Percentiles rank a stretch among this genome's conserved stretches.
These are phyloP conservation scores for Sipunculus nudus DNA, from an alignment of 2,888 invertebrate species.

Conservation along the genomic window DNA sequence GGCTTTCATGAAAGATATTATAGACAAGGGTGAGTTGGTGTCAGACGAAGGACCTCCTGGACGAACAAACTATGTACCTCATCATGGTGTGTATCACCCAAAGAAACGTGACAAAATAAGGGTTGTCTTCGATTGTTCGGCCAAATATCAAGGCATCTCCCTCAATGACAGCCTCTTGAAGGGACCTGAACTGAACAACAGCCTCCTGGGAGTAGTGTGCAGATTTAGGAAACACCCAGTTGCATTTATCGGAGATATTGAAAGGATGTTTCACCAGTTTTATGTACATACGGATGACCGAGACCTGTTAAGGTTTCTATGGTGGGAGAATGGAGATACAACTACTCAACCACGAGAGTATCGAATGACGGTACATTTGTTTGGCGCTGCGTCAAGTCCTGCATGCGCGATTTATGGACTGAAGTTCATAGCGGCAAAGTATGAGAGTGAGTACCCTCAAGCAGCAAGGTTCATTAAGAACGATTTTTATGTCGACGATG, in stretches of 20 bases:
- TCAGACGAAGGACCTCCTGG: not conserved
- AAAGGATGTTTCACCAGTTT: not conserved
- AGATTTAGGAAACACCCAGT: not conserved
- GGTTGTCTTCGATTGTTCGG: not conserved
- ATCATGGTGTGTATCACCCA: not conserved
- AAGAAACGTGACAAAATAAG: not conserved
- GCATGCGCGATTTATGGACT: constrained; percentile 2
- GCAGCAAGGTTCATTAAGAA: too few species aligned
- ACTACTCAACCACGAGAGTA: not conserved
- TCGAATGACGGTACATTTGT: not conserved
- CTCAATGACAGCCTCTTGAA: not conserved
- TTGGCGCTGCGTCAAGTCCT: not conserved
- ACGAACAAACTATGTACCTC: not conserved
- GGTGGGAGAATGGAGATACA: constrained; percentile 1
- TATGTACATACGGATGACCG: not conserved
- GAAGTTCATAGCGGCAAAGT: not conserved
- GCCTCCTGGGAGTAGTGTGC: not conserved
- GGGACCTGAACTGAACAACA: not conserved
- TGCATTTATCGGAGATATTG: not conserved
- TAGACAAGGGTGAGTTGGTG: not conserved
- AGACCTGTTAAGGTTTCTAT: not conserved
- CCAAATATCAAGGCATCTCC: not conserved
- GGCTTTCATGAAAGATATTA: not conserved
- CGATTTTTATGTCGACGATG: too few species aligned
- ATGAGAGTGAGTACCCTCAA: not conserved